phyloP scores from a whole-genome alignment of 2,888 invertebrate species.

The Unio pictorum region DNA sequence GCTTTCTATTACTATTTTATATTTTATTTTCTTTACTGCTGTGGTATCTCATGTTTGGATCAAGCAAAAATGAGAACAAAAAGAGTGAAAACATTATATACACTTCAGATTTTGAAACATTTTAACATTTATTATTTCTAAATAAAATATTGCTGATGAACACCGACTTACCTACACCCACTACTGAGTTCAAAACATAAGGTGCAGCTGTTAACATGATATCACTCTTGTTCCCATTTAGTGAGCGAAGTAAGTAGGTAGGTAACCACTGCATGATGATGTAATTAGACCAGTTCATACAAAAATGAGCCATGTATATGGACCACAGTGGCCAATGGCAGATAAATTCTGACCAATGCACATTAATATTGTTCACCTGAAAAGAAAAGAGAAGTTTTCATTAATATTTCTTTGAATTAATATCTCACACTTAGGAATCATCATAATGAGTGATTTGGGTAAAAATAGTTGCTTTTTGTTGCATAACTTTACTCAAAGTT shows the following conservation, averaged over 20 bases:
- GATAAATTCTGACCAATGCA: conserved; percentile 80
- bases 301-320: conserved; percentile 83
- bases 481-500: too few relatives aligned
- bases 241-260: conserved; percentile 79
- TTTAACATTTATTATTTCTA: background rate
- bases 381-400: conserved; percentile 20
- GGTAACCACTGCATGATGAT: conserved; percentile 87
- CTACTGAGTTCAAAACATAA: conserved; percentile 81
- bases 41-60: too few relatives aligned
- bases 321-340: conserved; percentile 82
- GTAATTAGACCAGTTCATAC: conserved; percentile 86
- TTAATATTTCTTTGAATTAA: background rate
- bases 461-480: too few relatives aligned
- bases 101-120: too few relatives aligned
- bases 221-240: conserved; percentile 80
- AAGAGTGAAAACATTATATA: too few relatives aligned
- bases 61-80: too few relatives aligned
- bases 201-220: conserved; percentile 83
- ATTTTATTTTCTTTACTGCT: too few relatives aligned
- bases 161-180: conserved; percentile 77
- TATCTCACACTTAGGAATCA: too few relatives aligned
- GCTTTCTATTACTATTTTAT: too few relatives aligned
- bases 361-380: conserved; percentile 75
- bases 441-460: too few relatives aligned
- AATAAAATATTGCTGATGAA: background rate